phyloP scores from a whole-genome alignment of 64 coral and sea anemone species.

The Catalaphyllia jardinei region DNA sequence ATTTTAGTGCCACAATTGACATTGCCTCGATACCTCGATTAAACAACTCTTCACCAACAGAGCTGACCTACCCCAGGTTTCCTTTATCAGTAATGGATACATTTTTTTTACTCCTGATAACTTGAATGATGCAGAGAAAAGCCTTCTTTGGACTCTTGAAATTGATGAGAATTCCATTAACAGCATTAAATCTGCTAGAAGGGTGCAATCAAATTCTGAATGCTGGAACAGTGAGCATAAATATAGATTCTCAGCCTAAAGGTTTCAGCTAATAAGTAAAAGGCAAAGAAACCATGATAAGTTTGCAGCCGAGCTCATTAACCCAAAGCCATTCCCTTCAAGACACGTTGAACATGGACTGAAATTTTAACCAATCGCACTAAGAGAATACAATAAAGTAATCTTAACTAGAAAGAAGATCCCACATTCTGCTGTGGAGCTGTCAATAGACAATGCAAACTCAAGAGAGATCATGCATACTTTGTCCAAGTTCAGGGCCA shows the following conservation, averaged over 20 bases:
- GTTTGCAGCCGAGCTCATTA: constrained; percentile 44
- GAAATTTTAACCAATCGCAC: constrained; percentile 31
- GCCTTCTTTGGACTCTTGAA: constrained; percentile 28
- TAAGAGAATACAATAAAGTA: constrained; percentile 16
- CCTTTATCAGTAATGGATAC: constrained; percentile 26
- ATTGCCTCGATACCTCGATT: constrained; percentile 44
- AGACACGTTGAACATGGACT: constrained; percentile 16
- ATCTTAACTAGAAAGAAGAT: background rate
- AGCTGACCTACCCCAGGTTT: constrained; percentile 64
- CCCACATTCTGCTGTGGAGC: no score
- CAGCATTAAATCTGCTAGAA: constrained; percentile 29
- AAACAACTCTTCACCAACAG: background rate
- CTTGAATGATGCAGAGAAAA: constrained; percentile 18
- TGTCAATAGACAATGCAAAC: no score
- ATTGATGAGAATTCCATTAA: constrained; percentile 23
- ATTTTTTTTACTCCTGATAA: constrained; percentile 36
- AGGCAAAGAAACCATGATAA: background rate
- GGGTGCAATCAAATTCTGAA: constrained; percentile 43
- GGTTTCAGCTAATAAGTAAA: constrained; percentile 38
- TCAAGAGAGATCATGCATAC: no score
- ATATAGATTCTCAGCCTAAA: constrained; percentile 46
- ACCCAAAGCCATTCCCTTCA: background rate
- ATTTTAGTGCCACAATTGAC: constrained; percentile 38
- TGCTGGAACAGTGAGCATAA: constrained; percentile 38
- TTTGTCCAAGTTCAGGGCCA: no score